These are phyloP conservation scores for Rhaphigaster nebulosa DNA, from an alignment of 2,888 invertebrate species.

Conservation along the genomic window DNA sequence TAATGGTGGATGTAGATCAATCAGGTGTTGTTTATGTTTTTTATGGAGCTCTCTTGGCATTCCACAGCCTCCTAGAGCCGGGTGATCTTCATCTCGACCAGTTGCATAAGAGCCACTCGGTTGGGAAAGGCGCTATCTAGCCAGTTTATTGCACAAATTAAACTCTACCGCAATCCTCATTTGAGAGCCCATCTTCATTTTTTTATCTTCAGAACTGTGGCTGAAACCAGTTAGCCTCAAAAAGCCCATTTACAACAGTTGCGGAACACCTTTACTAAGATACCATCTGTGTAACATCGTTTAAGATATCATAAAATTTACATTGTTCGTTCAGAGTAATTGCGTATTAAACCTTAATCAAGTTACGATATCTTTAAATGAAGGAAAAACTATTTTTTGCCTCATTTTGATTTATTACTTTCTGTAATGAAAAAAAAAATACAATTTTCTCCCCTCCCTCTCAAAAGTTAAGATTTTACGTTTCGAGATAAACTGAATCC, in stretches of 20 bases:
- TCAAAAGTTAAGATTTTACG: no score
- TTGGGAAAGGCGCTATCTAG: neutral
- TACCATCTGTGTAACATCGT: neutral
- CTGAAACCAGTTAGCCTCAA: neutral
- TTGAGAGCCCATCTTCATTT: slow-evolving; percentile 8
- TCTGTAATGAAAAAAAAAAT: no score
- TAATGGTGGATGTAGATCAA: neutral
- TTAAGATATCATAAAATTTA: neutral
- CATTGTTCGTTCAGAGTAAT: neutral
- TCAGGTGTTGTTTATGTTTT: neutral
- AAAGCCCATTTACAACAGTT: neutral
- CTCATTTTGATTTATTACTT: no score
- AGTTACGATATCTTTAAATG: no score
- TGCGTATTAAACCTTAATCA: no score
- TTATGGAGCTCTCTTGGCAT: neutral
- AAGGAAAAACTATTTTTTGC: no score
- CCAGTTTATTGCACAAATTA: slow-evolving; percentile 37
- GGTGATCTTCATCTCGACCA: neutral
- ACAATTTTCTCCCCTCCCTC: no score
- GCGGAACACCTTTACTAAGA: slow-evolving; percentile 7
- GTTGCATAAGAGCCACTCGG: neutral
- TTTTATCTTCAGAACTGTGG: neutral
- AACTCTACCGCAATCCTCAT: neutral
- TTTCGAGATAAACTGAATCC: no score
- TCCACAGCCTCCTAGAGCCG: neutral